Evolutionary conservation across 2,888 invertebrate genomes (phyloP), one percentile per base, ranked within the genome.

Genomic region (Scelioninae gen. 2): DNA sequence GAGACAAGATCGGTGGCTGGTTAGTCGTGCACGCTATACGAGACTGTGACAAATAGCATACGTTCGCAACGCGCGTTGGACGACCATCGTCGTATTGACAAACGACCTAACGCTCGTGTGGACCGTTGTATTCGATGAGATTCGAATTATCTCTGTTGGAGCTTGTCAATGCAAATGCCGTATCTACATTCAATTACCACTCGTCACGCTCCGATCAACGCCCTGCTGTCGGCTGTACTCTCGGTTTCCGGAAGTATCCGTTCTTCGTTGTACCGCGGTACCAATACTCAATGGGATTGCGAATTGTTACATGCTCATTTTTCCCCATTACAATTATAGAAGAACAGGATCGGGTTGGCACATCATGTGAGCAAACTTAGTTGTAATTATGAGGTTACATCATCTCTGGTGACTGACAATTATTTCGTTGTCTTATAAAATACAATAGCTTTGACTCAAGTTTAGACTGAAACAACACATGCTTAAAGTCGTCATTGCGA

Each of bases 61-160:
- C 79, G 81, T 75, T 78, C 73, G 75, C 75, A 77, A 76, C 76
- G 72, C 74, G 76, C 71, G 73, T 53, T 78, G 78, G 77, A 77
- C 80, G 79, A 78, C 87, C 79, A 87, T 86, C 80, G 87, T 86
- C 77, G 87, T 87, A 84, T 87, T 88, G 79, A 86, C 86, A 79
- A 89, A 83, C 83, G 84, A 84, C 81, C 84, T 81, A 82, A 81
- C 83, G 80, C 79, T 77, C 78, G 77, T 81, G 81, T 79, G 82
- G 80, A 80, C 81, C 80, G 81, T 80, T 81, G 82, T 81, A 81
- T 84, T 84, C 83, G 82, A 85, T 82, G 85, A 85, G 83, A 84
- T 84, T 85, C 84, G 82, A 85, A 85, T 85, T 85, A 85, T 85
- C 85, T 85, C 84, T 84, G 83, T 81, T 82, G 82, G 82, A 84